Base-by-base conservation (phyloP, 2,113 vertebrate genomes). In the Azemiops feae region DNA sequence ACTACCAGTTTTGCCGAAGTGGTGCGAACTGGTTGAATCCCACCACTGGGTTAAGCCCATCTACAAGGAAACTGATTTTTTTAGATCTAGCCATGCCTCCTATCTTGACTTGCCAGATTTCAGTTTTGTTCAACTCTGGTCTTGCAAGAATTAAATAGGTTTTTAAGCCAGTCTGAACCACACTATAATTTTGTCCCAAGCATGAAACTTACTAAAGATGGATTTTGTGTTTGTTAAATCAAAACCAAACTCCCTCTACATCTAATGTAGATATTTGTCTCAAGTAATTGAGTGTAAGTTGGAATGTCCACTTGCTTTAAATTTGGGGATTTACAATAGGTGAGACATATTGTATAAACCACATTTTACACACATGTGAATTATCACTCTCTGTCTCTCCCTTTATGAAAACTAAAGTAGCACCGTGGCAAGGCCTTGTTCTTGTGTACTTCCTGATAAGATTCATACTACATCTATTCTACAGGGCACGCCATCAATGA, bases 401-500 rank as follows among this genome's bases (percentile, higher is more conserved):
- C 23, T 54, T 91, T 60, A 22, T 43, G 74, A 2, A 0, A 27
- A 91, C 54, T 87, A 92, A 85, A 57, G 7, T 58, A 91, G 58
- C 0, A 22, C 69, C 1, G 18, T 94, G 47, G 92, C 8, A 23
- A 34, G 20, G 25, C 11, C 34, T 90, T 86, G 52, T 47, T 90
- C 64, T 90, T 58, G 93, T 91, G 50, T 2, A 52, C 4, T 93
- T 95, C 7, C 39, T 85, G 52, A 47, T 90, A 91, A 89, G 94
- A 18, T n/a, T 87, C 5, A 57, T 54, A 87, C 92, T 94, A 60
- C 94, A 23, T 43, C 53, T 95, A 89, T 11, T 85, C 23, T 91
- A 11, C 57, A 98, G 98, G 97, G 60, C 94, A 97, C 20, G 95
- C 88, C 95, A 96, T 98, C 93, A 92, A 95, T 53, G 93, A 96